phyloP scores from a whole-genome alignment of 2,888 invertebrate species.

The Acanthopleura granulata region DNA sequence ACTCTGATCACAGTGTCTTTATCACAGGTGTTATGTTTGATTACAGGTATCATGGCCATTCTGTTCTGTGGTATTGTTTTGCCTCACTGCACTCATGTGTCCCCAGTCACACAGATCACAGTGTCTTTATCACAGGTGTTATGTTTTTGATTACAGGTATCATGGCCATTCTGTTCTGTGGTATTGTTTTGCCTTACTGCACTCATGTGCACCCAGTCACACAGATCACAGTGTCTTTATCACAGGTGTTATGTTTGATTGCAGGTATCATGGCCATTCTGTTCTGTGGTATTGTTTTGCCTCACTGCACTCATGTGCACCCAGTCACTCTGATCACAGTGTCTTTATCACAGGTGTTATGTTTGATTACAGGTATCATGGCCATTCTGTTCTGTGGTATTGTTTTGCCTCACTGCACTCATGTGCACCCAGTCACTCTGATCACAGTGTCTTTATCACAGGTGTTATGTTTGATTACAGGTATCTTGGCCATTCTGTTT shows the following conservation, averaged over 20 bases:
- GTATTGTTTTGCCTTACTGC: conserved; percentile 99
- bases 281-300: conserved; percentile 99
- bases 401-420: conserved; percentile 99
- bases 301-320: conserved; percentile 99
- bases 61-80: conserved; percentile 98
- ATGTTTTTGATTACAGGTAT: conserved; percentile 86
- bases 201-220: conserved; percentile 99
- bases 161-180: conserved; percentile 99
- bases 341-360: too few species aligned
- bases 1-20: conserved; percentile 99
- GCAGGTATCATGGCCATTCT: conserved; percentile 98
- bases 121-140: too few species aligned
- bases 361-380: conserved; percentile 91
- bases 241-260: too few species aligned
- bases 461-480: too few species aligned
- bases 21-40: too few species aligned
- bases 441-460: too few species aligned
- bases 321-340: conserved; percentile 99
- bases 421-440: conserved; percentile 98
- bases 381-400: conserved; percentile 98
- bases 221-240: conserved; percentile 99
- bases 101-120: conserved; percentile 98
- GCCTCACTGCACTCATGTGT: conserved; percentile 99
- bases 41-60: conserved; percentile 96
- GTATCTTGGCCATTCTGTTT: conserved; percentile 99